Percentiles rank a stretch among this genome's conserved stretches.
Conservation (phyloP, 2,797 vertebrate species). For the Buceros bicornis region DNA sequence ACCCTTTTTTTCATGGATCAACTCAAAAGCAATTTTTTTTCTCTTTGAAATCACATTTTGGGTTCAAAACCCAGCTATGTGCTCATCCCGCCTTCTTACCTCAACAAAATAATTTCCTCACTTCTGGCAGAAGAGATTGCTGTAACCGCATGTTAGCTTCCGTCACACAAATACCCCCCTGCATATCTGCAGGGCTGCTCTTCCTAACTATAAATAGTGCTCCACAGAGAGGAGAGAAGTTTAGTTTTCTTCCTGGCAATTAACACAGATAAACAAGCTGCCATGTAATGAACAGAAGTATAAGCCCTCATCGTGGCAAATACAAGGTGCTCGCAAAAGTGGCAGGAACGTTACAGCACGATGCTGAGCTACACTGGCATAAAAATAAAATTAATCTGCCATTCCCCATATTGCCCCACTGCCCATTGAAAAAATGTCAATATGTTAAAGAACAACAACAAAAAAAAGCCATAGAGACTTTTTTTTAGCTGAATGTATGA, state of each 20-base stretch:
- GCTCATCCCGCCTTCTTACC: background rate
- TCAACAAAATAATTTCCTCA: background rate
- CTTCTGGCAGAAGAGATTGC: background rate
- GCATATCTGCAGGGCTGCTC: background rate
- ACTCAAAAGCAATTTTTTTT: background rate
- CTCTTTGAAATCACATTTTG: background rate
- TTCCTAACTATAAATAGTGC: slow-evolving; percentile 7
- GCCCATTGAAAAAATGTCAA: background rate
- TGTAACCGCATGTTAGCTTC: background rate
- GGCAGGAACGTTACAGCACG: background rate
- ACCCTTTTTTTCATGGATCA: background rate
- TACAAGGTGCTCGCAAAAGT: background rate
- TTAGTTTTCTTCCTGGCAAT: slow-evolving; percentile 42
- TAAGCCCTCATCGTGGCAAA: background rate
- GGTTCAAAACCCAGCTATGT: background rate
- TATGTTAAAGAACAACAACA: background rate
- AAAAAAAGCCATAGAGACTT: background rate
- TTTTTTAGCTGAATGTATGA: background rate
- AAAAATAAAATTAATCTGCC: background rate
- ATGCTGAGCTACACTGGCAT: background rate
- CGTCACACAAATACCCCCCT: background rate
- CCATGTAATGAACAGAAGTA: background rate
- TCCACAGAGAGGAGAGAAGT: slow-evolving; percentile 3
- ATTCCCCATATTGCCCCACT: accelerated
- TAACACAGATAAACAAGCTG: slow-evolving; percentile 42